phyloP scores from a whole-genome alignment of 2,113 vertebrate species.

The Malurus cyaneus region DNA sequence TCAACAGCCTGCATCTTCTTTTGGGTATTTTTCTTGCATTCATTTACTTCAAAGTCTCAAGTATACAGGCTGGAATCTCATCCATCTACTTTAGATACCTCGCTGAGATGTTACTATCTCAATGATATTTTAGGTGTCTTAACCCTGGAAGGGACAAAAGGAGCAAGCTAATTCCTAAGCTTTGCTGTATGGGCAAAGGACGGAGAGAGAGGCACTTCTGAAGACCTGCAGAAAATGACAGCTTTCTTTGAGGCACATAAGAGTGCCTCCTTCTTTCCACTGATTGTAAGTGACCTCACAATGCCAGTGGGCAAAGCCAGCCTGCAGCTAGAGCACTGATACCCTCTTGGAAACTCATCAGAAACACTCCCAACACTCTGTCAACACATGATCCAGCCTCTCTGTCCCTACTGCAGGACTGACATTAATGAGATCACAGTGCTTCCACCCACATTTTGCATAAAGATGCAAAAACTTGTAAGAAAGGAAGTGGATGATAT shows the following conservation, averaged over 20 bases:
- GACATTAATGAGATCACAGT: not conserved
- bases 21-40: not conserved
- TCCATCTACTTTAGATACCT: not conserved
- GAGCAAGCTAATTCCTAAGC: not conserved
- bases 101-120: not conserved
- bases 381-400: not conserved
- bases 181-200: not conserved
- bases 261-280: not conserved
- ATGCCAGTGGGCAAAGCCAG: not conserved
- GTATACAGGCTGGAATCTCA: not conserved
- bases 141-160: not conserved
- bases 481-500: conserved; percentile 44
- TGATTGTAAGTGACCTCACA: not conserved
- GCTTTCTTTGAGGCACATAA: not conserved
- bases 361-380: not conserved
- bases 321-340: not conserved
- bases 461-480: not conserved
- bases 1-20: not conserved
- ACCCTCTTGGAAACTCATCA: not conserved
- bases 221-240: not conserved
- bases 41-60: not conserved
- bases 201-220: not conserved
- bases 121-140: not conserved
- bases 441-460: conserved; percentile 38
- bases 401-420: not conserved